phyloP scores from a whole-genome alignment of 1,140 invertebrate genomes.

The Lucilia sericata region DNA sequence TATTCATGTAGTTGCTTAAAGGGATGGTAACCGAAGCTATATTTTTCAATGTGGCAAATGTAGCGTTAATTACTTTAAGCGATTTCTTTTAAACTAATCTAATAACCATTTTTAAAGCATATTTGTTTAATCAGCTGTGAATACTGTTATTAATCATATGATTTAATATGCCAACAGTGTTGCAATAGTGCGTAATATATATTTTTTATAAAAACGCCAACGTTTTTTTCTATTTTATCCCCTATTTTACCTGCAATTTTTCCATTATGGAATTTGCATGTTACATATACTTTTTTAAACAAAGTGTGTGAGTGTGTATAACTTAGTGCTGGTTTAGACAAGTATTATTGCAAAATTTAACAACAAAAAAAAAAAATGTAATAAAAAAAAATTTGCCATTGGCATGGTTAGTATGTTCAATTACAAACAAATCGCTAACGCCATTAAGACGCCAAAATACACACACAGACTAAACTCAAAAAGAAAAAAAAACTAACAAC shows the following conservation, averaged over 20 bases:
- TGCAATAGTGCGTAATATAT: not conserved
- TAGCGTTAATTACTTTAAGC: too few relatives aligned
- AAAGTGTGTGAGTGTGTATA: not conserved
- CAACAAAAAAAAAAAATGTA: not conserved
- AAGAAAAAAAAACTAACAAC: not conserved
- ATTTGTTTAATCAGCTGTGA: too few relatives aligned
- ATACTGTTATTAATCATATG: not conserved
- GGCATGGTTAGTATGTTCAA: not conserved
- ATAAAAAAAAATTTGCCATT: not conserved
- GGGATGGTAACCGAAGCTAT: too few relatives aligned
- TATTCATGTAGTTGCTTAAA: too few relatives aligned
- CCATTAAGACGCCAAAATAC: not conserved
- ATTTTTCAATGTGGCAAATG: too few relatives aligned
- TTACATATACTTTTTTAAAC: not conserved
- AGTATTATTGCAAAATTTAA: not conserved
- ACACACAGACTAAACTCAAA: not conserved
- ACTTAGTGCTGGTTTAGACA: not conserved
- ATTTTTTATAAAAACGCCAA: not conserved
- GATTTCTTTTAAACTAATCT: too few relatives aligned
- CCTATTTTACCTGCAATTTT: too few relatives aligned
- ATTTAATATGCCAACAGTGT: not conserved
- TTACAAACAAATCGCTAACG: slow-evolving; percentile 14
- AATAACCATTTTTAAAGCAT: too few relatives aligned
- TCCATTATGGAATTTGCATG: not conserved
- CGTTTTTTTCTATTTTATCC: not conserved